These are phyloP conservation scores for Drosophila longiperda DNA, from an alignment of 2,888 invertebrate genomes.

Conservation along the genomic window DNA sequence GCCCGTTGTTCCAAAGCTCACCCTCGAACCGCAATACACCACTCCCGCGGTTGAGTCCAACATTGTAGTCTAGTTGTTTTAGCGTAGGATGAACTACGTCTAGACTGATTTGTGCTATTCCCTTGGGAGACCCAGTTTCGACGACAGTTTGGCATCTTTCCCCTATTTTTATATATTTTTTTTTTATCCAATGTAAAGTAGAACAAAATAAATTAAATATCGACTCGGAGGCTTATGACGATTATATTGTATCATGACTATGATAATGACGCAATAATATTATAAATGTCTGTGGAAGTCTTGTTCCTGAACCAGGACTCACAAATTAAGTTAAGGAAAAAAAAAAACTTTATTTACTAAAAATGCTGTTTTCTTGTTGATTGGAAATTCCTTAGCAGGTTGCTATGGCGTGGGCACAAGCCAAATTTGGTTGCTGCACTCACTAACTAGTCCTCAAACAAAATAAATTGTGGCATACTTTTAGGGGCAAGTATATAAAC, in stretches of 20 bases:
- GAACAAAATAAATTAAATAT: constrained; percentile 12
- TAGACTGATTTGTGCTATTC: constrained; percentile 50
- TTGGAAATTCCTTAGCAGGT: background rate
- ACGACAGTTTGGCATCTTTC: constrained; percentile 34
- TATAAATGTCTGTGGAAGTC: background rate
- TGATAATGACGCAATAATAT: background rate
- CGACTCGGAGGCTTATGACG: background rate
- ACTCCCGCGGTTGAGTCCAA: constrained; percentile 54
- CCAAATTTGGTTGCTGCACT: background rate
- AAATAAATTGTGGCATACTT: background rate
- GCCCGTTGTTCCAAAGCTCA: constrained; percentile 11
- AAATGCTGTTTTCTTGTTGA: background rate
- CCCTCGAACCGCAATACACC: constrained; percentile 36
- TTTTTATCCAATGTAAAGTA: constrained; percentile 18
- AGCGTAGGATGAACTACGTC: constrained; percentile 36
- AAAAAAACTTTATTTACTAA: background rate
- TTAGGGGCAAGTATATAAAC: background rate
- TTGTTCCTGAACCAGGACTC: background rate
- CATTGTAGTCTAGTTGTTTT: constrained; percentile 39
- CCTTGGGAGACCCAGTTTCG: constrained; percentile 20
- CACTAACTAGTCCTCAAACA: background rate
- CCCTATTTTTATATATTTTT: constrained; percentile 20
- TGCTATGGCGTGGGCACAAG: background rate
- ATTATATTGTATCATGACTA: background rate
- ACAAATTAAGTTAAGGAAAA: background rate